Evolutionary conservation across 2,888 invertebrate species (phyloP).

Genomic region (Margaritifera margaritifera): DNA sequence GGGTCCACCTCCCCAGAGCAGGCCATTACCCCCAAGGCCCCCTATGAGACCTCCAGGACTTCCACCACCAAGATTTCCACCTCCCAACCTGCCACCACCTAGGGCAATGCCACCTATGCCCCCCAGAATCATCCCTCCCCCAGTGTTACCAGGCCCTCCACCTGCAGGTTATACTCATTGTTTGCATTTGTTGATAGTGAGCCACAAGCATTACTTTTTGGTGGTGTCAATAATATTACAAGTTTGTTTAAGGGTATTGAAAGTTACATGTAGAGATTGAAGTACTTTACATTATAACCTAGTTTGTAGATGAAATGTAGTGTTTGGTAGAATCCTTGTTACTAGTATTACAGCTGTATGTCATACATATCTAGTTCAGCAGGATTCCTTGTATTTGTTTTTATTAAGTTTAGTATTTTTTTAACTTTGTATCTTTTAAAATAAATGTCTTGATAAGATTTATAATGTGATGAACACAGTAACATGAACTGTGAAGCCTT

Average conservation of each 20-base stretch:
- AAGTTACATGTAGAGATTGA: no score
- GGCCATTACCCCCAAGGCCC: not conserved
- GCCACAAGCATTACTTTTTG: no score
- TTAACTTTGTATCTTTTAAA: not conserved
- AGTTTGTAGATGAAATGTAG: no score
- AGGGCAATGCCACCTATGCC: not conserved
- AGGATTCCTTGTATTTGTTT: no score
- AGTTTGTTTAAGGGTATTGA: no score
- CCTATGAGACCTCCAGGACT: not conserved
- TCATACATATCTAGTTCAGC: no score
- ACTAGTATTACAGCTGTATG: no score
- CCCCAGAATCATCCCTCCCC: no score
- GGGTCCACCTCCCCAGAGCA: not conserved
- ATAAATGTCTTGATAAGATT: slow-evolving; percentile 1
- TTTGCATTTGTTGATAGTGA: not conserved
- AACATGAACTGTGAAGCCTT: not conserved
- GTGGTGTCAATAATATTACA: no score
- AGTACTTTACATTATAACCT: no score
- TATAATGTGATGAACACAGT: not conserved
- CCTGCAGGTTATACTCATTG: not conserved
- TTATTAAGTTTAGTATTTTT: not conserved
- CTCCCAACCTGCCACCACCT: slow-evolving; percentile 3
- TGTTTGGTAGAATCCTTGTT: no score
- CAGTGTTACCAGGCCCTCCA: no score
- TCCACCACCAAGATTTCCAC: slow-evolving; percentile 2